A percentile compares a stretch with the other conserved stretches of the same genome.
These are phyloP conservation scores for Drosophila athabasca DNA, from an alignment of 1,140 invertebrate species.

Conservation along the genomic window DNA sequence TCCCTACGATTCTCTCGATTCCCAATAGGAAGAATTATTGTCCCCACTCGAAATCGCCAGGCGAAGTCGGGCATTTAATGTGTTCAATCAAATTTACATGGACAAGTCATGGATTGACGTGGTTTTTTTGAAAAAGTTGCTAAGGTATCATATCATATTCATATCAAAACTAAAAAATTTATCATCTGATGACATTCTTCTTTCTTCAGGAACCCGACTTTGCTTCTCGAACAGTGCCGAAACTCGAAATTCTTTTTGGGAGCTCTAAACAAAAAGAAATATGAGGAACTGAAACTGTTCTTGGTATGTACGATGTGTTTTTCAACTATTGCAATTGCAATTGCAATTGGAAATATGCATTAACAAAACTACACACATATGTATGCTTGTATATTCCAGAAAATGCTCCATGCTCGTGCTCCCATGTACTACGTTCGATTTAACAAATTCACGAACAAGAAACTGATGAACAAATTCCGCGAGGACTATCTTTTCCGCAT, in stretches of 20 bases:
- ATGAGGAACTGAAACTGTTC: constrained; percentile 54
- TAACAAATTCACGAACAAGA: constrained; percentile 55
- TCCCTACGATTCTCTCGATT: no score
- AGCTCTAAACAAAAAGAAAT: constrained; percentile 39
- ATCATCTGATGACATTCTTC: background rate
- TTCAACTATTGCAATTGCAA: background rate
- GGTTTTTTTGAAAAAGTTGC: constrained; percentile 64
- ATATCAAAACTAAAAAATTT: no score
- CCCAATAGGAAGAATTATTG: constrained; percentile 50
- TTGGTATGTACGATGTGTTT: constrained; percentile 21
- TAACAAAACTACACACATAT: no score
- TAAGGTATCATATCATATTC: constrained; percentile 32
- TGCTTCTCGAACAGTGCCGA: constrained; percentile 63
- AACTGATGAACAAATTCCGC: constrained; percentile 44
- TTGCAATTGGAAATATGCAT: background rate
- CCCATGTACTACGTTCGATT: constrained; percentile 64
- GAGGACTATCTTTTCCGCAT: constrained; percentile 59
- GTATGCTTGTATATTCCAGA: constrained; percentile 53
- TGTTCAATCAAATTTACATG: constrained; percentile 73
- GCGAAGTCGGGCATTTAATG: constrained; percentile 58
- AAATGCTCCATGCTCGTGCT: constrained; percentile 72
- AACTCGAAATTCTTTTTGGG: constrained; percentile 39
- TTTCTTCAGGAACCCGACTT: constrained; percentile 43
- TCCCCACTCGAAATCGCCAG: constrained; percentile 68
- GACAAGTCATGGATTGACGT: constrained; percentile 72